Evolutionary conservation across 1,140 invertebrate species (phyloP), one percentile per base, ranked within the genome.

Genomic region (Daktulosphaira vitifoliae): DNA sequence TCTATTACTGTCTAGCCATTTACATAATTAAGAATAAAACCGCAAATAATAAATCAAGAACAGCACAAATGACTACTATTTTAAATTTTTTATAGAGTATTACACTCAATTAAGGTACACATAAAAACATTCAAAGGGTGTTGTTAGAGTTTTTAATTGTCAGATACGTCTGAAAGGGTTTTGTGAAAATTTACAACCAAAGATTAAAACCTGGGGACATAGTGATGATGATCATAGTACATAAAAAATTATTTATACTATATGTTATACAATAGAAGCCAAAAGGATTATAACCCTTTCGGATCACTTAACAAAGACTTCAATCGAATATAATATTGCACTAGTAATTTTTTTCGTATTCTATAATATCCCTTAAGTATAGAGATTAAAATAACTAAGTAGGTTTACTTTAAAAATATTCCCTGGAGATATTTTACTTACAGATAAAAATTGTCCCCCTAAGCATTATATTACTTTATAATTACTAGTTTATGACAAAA

Each of bases 81-180:
- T 48, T n/a, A n/a, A n/a, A n/a, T 59, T 59, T 59, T 5, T 33
- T 29, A 3, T 26, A 46, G 42, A 20, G 26, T 13, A 20, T 25
- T 46, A 20, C 54, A 39, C 42, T 62, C 56, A 48, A 62, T 62
- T 62, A 62, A 5, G 4, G 25, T 16, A 33, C 25, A 62, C 18
- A 48, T 33, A 33, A 11, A 33, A 11, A 33, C 29, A 6, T 33
- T 33, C n/a, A 42, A 20, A 42, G 3, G 42, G 56, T 48, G 56
- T 62, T 33, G 42, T 62, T 62, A 46, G 56, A 62, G 56, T 39
- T 62, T 62, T 62, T 62, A 62, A 62, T 62, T 62, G 56, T 46
- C 25, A 16, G 46, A 62, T 46, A 46, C 25, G 16, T 38, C 56
- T 16, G 16, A 29, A 62, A 8, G 56, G 42, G 25, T 62, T 59